Base-by-base conservation (phyloP, 2,888 invertebrate species). In the Anodontia alba region DNA sequence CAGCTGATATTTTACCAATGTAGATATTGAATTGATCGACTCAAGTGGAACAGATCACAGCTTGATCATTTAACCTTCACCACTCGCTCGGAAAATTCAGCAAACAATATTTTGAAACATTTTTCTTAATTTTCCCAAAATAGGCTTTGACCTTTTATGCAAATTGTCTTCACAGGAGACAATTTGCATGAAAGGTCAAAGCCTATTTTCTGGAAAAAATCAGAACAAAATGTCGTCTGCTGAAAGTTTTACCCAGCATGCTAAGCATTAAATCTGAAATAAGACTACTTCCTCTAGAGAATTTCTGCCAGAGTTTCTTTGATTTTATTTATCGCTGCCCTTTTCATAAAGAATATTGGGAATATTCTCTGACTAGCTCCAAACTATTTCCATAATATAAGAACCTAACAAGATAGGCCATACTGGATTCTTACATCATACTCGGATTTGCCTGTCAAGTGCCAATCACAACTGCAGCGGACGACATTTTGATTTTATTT, bases 291-390 rank as follows among this genome's bases (percentile, higher is more conserved):
- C 62, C 62, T 62, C 62, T 1, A 17, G 62, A 62, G 62, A 33
- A 62, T 62, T 33, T 33, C 62, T 62, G 20, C 23, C 17, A 23
- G 62, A 62, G 62, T 62, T 62, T 33, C 62, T 62, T 33, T 62
- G 62, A 62, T 62, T 62, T 31, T 62, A 62, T 62, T 62, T 62
- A 62, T 62, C 17, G 31, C 62, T 62, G 29, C 62, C 62, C 62
- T 62, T 62, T 31, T 62, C 33, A 62, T 62, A 62, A 62, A 62
- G 62, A 62, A 62, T 62, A 62, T 62, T 62, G 62, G 62, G 62
- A 62, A 62, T 62, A 38, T 62, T 29, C 29, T 57, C 29, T 29
- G 7, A 57, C 29, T 57, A 26, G 23, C 57, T 29, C 10, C 5
- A 20, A 57, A 29, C 29, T 57, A 57, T 57, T 57, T 57, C 57